A percentile compares a stretch with the other conserved stretches of the same genome.
These are phyloP conservation scores for Euwallacea fornicatus DNA, from an alignment of 1,140 invertebrate species.

Conservation along the genomic window DNA sequence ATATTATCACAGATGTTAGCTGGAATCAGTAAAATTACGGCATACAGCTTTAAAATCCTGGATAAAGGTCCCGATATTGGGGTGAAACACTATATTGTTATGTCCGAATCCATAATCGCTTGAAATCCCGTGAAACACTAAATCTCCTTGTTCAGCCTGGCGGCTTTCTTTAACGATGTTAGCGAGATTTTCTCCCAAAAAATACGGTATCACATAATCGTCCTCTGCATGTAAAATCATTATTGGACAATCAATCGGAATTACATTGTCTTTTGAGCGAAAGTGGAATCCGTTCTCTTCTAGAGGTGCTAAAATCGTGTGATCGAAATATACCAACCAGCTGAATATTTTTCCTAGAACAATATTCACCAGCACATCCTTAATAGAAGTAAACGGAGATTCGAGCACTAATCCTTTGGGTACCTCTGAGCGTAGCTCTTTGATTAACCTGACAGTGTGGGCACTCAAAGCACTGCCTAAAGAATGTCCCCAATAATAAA, in stretches of 20 bases:
- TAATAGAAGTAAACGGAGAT: constrained; percentile 84
- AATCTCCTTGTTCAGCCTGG: constrained; percentile 34
- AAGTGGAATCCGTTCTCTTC: constrained; percentile 66
- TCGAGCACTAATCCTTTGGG: constrained; percentile 79
- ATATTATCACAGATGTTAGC: constrained; percentile 1
- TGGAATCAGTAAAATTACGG: constrained; percentile 12
- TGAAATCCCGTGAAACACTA: constrained; percentile 42
- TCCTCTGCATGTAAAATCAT: constrained; percentile 88
- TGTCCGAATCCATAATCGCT: constrained; percentile 40
- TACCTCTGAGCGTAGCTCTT: constrained; percentile 54
- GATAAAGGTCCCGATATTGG: constrained; percentile 14
- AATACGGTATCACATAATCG: constrained; percentile 77
- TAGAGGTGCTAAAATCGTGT: constrained; percentile 68
- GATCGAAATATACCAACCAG: constrained; percentile 71
- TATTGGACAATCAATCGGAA: constrained; percentile 69
- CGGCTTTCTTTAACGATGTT: constrained; percentile 28
- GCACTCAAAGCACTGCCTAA: constrained; percentile 69
- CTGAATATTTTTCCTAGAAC: constrained; percentile 66
- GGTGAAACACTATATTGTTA: constrained; percentile 19
- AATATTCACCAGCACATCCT: constrained; percentile 76
- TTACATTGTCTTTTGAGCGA: constrained; percentile 68
- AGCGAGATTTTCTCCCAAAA: constrained; percentile 65
- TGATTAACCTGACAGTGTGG: constrained; percentile 57
- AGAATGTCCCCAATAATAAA: constrained; percentile 91
- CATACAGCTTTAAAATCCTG: constrained; percentile 20